Conservation (phyloP, 2,888 invertebrate species). For the Prenolepis imparis region DNA sequence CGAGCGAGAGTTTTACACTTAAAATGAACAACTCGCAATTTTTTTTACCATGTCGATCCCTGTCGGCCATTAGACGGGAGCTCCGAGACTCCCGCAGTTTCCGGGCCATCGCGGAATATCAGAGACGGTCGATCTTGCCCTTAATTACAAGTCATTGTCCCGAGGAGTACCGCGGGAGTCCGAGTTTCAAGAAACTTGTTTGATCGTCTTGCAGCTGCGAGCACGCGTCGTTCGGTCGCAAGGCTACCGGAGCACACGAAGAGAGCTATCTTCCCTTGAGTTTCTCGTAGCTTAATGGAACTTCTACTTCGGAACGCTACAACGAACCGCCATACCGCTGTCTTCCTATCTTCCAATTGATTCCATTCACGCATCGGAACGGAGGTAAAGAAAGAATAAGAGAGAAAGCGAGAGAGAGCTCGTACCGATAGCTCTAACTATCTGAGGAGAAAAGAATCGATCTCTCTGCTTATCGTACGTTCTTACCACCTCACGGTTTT, state of each 20-base stretch:
- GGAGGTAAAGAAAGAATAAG: conserved; percentile 12
- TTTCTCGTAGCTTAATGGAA: conserved; percentile 67
- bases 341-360: conserved; percentile 68
- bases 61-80: conserved; percentile 34
- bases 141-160: conserved; percentile 74
- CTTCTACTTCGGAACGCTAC: conserved; percentile 58
- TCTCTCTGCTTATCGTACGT: conserved; percentile 51
- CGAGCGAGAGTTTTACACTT: not conserved
- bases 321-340: conserved; percentile 32
- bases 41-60: conserved; percentile 9
- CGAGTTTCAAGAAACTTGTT: conserved; percentile 66
- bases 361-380: conserved; percentile 70
- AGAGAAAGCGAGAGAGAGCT: not conserved
- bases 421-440: conserved; percentile 58
- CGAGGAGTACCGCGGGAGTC: conserved; percentile 42
- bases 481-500: conserved; percentile 29
- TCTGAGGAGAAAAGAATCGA: conserved; percentile 59
- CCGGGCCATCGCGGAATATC: conserved; percentile 58
- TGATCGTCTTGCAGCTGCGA: conserved; percentile 68
- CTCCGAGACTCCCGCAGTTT: conserved; percentile 38
- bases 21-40: conserved; percentile 33
- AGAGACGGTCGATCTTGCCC: conserved; percentile 62
- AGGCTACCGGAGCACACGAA: conserved; percentile 62
- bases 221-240: conserved; percentile 60
- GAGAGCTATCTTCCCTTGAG: conserved; percentile 60